Percentiles rank a stretch among this genome's conserved stretches.
These are phyloP conservation scores for Odontamblyopus lacepedii DNA, from an alignment of 2,797 vertebrate genomes.

Conservation along the genomic window DNA sequence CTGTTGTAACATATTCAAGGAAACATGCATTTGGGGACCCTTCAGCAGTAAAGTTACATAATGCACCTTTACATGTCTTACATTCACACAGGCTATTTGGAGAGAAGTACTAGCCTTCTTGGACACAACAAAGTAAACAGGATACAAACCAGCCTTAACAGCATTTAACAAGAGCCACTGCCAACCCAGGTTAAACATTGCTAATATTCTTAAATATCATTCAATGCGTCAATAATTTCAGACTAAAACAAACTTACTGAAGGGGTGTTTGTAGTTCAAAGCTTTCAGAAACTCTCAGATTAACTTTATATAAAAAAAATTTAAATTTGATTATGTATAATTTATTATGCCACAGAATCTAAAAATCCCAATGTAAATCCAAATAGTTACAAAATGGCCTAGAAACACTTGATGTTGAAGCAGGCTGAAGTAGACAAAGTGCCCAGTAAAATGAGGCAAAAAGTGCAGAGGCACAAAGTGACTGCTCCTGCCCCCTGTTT, in stretches of 20 bases:
- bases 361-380: too few relatives aligned
- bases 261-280: conserved; percentile 26
- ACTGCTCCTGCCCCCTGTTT: conserved; percentile 52
- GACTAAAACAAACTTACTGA: conserved; percentile 5
- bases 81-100: too few relatives aligned
- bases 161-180: background rate
- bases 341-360: background rate
- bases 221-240: background rate
- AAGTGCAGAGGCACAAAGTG: conserved; percentile 33
- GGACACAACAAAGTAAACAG: background rate
- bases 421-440: conserved; percentile 4
- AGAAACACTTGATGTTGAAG: conserved; percentile 11
- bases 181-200: background rate
- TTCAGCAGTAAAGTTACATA: too few relatives aligned
- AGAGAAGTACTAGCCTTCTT: background rate
- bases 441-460: conserved; percentile 14
- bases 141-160: background rate
- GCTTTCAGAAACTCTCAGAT: conserved; percentile 46
- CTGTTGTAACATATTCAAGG: too few relatives aligned
- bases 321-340: background rate
- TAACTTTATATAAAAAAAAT: too few relatives aligned
- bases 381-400: background rate
- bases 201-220: background rate
- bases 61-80: too few relatives aligned
- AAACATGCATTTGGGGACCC: too few relatives aligned